Base-by-base conservation (phyloP, 2,797 vertebrate genomes). In the Psittacula echo region DNA sequence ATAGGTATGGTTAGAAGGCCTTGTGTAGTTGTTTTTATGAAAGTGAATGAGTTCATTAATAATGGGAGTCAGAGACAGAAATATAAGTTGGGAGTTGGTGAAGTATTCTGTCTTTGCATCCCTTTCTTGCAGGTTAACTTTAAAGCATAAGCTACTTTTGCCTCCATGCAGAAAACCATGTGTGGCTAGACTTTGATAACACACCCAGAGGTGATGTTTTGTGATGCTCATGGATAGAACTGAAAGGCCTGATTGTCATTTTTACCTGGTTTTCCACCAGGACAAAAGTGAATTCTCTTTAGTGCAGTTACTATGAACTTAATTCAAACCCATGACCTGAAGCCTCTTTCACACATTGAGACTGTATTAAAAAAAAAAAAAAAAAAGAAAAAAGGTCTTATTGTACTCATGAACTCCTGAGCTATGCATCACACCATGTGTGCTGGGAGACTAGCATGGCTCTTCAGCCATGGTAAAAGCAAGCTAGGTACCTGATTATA, bases 11-110 rank as follows among this genome's bases (percentile, higher is more conserved):
- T 86, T 94, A 95, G 95, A 96, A 96, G 94, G 58, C 58, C 91
- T 95, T 89, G 92, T 95, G 95, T 86, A 93, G 94, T 91, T 96
- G 97, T 95, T 97, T 97, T 96, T 93, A 85, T 72, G 85, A 93
- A 96, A 96, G 94, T 64, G 83, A 97, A 97, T 86, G 97, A 95
- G 93, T 96, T 97, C 97, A 87, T 96, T 95, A 94, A 95, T 95
- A 95, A 96, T 12, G 51, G 68, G 77, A 90, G 72, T 89, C 94
- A 27, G 27, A 90, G 76, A 94, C 74, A 90, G 94, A 95, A 88
- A 90, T 95, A 50, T n/a, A 91, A 81, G 91, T 76, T 60, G 58
- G 93, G 78, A 92, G 61, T 32, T 62, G 64, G 67, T 80, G 83
- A 95, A 90, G 51, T n/a, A 26, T 67, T 53, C 34, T 72, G 44